These are phyloP conservation scores for Macquaria australasica DNA, from an alignment of 2,113 vertebrate genomes.

Conservation along the genomic window DNA sequence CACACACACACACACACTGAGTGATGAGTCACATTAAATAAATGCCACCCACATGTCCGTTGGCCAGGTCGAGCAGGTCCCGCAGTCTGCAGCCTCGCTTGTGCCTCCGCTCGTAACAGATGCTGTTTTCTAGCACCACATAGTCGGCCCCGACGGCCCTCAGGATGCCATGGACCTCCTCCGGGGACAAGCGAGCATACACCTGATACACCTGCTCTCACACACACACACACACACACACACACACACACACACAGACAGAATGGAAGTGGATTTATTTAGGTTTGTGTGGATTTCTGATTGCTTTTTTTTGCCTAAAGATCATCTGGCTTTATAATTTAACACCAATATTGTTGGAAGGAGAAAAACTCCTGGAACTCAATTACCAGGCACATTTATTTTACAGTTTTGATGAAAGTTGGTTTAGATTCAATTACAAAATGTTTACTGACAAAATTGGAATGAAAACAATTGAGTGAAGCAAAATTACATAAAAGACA, in stretches of 20 bases:
- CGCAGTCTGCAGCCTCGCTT: constrained; percentile 91
- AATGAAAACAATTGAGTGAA: constrained; percentile 24
- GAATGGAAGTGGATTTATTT: not conserved
- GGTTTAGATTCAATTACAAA: constrained; percentile 35
- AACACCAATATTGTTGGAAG: constrained; percentile 13
- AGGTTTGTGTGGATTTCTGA: not conserved
- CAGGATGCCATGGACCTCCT: constrained; percentile 89
- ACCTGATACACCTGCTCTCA: constrained; percentile 93
- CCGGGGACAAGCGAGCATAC: constrained; percentile 90
- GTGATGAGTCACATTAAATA: constrained; percentile 43
- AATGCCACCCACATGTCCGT: constrained; percentile 91
- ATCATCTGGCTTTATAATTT: constrained; percentile 21
- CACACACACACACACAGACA: not conserved
- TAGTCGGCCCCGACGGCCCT: constrained; percentile 90
- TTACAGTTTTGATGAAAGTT: constrained; percentile 48
- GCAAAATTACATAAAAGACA: not conserved
- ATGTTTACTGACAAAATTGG: constrained; percentile 15
- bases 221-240: constrained; percentile 28
- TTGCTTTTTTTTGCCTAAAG: not conserved
- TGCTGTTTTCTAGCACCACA: constrained; percentile 95
- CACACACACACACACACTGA: not conserved
- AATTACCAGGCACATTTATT: constrained; percentile 38
- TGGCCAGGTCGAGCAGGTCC: constrained; percentile 93
- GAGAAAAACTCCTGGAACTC: constrained; percentile 35
- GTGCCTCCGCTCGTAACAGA: constrained; percentile 94